Evolutionary conservation across 1,140 invertebrate species (phyloP).

Genomic region (Carcinoscorpius rotundicauda): DNA sequence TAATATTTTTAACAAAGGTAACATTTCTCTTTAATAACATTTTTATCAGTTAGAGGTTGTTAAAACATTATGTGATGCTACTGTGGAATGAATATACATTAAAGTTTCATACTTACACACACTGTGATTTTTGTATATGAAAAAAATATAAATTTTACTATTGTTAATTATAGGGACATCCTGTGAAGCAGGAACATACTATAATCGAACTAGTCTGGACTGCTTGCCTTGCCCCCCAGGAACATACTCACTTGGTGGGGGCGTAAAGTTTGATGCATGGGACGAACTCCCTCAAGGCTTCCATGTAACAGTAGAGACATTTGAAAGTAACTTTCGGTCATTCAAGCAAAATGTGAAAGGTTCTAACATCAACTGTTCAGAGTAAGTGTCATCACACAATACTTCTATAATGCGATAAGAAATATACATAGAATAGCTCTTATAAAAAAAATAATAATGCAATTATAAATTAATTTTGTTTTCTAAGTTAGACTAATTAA

Average conservation of each 20-base stretch:
- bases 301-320: slow-evolving; percentile 34
- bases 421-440: too few species aligned
- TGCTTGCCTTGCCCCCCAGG: slow-evolving; percentile 40
- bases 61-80: not conserved
- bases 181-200: slow-evolving; percentile 39
- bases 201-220: slow-evolving; percentile 33
- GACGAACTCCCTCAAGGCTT: slow-evolving; percentile 37
- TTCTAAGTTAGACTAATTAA: too few species aligned
- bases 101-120: too few species aligned
- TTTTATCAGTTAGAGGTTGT: not conserved
- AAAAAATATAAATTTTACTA: slow-evolving; percentile 7
- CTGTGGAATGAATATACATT: too few species aligned
- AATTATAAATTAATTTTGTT: too few species aligned
- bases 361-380: slow-evolving; percentile 11
- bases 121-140: too few species aligned
- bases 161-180: slow-evolving; percentile 33
- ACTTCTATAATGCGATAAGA: too few species aligned
- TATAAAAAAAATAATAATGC: too few species aligned
- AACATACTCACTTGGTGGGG: slow-evolving; percentile 43
- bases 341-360: slow-evolving; percentile 7
- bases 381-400: slow-evolving; percentile 9
- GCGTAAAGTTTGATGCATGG: slow-evolving; percentile 40
- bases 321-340: slow-evolving; percentile 24
- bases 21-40: not conserved
- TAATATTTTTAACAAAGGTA: not conserved